Conservation (phyloP, 2,113 vertebrate genomes). For the Tapirus terrestris region DNA sequence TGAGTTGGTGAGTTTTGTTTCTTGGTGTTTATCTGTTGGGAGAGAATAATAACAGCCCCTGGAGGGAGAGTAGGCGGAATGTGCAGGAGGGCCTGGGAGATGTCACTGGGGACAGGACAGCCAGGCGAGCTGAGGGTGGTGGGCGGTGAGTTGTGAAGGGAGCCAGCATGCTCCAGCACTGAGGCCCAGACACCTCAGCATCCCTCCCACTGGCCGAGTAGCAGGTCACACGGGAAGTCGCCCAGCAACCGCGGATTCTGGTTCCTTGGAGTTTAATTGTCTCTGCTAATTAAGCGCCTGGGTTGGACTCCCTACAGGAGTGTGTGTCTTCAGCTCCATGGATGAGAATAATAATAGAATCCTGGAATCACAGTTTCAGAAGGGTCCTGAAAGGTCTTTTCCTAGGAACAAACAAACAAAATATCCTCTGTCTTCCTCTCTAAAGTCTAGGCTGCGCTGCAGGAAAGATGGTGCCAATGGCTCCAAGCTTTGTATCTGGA, state of each 20-base stretch:
- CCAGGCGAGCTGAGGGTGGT: not conserved
- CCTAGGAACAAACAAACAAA: constrained; percentile 34
- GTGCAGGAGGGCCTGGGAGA: not conserved
- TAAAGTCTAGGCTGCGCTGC: not conserved
- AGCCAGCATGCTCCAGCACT: not conserved
- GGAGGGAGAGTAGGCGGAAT: not conserved
- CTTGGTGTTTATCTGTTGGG: not conserved
- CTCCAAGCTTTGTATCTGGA: not conserved
- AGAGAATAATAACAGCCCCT: not conserved
- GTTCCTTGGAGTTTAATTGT: constrained; percentile 62
- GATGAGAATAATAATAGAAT: constrained; percentile 60
- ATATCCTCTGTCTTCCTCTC: not conserved
- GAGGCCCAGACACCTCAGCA: not conserved
- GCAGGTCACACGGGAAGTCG: constrained; percentile 7
- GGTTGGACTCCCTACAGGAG: constrained; percentile 29
- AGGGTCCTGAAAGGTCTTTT: not conserved
- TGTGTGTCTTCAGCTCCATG: constrained; percentile 32
- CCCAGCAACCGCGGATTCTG: not conserved
- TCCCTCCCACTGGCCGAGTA: not conserved
- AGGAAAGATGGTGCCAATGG: not conserved
- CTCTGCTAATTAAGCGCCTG: constrained; percentile 60
- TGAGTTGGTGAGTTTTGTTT: not conserved
- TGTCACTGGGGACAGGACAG: not conserved
- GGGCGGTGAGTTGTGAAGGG: not conserved
- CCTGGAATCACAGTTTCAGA: constrained; percentile 22